Percentiles rank a stretch among this genome's conserved stretches.
Evolutionary conservation across 1,140 invertebrate genomes (phyloP).

Genomic region (Drosophila equinoxialis): DNA sequence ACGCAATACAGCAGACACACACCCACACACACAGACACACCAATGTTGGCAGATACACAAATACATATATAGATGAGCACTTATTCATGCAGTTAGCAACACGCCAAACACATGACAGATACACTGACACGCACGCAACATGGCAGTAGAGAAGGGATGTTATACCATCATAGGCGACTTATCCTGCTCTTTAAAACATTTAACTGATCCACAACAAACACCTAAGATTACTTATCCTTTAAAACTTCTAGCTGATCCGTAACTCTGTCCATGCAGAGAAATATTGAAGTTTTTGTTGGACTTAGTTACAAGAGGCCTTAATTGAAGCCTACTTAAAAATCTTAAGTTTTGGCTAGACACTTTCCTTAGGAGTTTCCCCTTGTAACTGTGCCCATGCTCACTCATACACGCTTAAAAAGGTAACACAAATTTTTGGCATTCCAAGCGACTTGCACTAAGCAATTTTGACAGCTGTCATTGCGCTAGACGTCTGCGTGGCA

Average conservation of each 20-base stretch:
- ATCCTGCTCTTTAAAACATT: too few relatives aligned
- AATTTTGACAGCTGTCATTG: constrained; percentile 80
- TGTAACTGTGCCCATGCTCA: not conserved
- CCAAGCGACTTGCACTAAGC: constrained; percentile 67
- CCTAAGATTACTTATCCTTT: too few relatives aligned
- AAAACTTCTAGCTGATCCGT: too few relatives aligned
- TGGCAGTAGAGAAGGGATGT: not conserved
- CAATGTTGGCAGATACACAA: not conserved
- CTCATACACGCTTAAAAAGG: constrained; percentile 15
- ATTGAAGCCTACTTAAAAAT: too few relatives aligned
- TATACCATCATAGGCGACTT: too few relatives aligned
- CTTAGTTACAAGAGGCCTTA: too few relatives aligned
- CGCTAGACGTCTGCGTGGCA: constrained; percentile 50
- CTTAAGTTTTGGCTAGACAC: too few relatives aligned
- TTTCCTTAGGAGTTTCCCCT: too few relatives aligned
- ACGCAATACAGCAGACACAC: constrained; percentile 15
- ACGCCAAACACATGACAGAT: constrained; percentile 41
- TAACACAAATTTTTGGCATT: constrained; percentile 57
- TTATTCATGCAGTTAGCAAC: constrained; percentile 65
- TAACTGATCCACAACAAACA: too few relatives aligned
- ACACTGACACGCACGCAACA: constrained; percentile 17
- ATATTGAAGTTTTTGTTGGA: too few relatives aligned
- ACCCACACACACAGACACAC: constrained; percentile 21
- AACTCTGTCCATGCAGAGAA: too few relatives aligned
- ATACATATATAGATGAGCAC: constrained; percentile 39